Conservation (phyloP, 1,140 invertebrate species). For the Parasteatoda tepidariorum region DNA sequence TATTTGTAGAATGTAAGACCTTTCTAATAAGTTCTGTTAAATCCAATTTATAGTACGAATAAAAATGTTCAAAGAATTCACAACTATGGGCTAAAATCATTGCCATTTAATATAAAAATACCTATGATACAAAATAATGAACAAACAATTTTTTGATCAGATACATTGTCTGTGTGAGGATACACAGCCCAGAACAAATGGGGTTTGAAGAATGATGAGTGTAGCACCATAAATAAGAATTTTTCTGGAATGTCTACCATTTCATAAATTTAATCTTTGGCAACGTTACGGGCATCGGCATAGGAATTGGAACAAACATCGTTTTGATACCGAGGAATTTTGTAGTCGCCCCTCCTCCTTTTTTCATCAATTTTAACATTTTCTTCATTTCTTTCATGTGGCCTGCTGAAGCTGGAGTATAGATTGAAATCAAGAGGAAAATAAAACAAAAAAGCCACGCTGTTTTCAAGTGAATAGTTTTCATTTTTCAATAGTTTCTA, state of each 20-base stretch:
- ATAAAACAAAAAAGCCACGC: neutral
- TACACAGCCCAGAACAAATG: too few relatives aligned
- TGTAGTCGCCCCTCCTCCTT: neutral
- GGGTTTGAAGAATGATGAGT: too few relatives aligned
- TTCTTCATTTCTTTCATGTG: neutral
- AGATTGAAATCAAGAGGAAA: neutral
- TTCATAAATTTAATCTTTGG: constrained; percentile 24
- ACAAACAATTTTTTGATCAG: too few relatives aligned
- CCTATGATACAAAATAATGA: too few relatives aligned
- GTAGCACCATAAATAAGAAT: neutral
- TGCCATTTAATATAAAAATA: too few relatives aligned
- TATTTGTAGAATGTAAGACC: too few relatives aligned
- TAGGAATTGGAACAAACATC: constrained; percentile 24
- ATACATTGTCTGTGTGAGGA: too few relatives aligned
- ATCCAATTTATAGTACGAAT: too few relatives aligned
- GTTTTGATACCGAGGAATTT: constrained; percentile 33
- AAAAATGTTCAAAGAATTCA: too few relatives aligned
- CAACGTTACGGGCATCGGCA: constrained; percentile 11
- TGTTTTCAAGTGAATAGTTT: too few relatives aligned
- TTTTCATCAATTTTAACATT: constrained; percentile 18
- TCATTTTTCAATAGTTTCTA: neutral
- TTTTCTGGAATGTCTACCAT: neutral
- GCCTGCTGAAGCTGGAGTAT: neutral
- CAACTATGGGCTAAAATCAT: too few relatives aligned
- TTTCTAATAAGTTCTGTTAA: too few relatives aligned